A percentile compares a stretch with the other conserved stretches of the same genome.
phyloP scores from a whole-genome alignment of 2,888 invertebrate species.

The Ferdinandea cuprea region DNA sequence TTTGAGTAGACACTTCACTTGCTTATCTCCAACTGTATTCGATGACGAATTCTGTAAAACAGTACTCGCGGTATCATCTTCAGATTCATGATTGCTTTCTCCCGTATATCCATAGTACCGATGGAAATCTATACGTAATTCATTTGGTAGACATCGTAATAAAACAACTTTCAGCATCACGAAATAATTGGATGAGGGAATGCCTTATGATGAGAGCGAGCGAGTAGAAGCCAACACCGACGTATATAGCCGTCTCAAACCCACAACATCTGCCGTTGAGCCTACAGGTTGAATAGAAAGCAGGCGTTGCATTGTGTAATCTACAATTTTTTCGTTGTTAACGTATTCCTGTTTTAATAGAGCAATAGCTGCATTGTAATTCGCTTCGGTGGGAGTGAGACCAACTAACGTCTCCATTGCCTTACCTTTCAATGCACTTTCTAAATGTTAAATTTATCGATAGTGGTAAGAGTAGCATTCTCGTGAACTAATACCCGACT shows the following conservation, averaged over 20 bases:
- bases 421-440: conserved; percentile 35
- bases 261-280: conserved; percentile 2
- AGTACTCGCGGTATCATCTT: too few relatives aligned
- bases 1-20: conserved; percentile 8
- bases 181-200: conserved; percentile 16
- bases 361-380: conserved; percentile 34
- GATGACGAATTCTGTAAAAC: too few relatives aligned
- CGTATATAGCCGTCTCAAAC: conserved; percentile 10
- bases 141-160: conserved; percentile 25
- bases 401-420: conserved; percentile 45
- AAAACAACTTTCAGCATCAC: conserved; percentile 35
- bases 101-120: background rate
- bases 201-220: background rate
- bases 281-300: too few relatives aligned
- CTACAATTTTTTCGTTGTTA: too few relatives aligned
- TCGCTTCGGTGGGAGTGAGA: conserved; percentile 45
- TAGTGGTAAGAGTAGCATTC: too few relatives aligned
- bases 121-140: background rate
- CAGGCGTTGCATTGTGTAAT: conserved; percentile 44
- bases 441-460: too few relatives aligned
- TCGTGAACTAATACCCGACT: too few relatives aligned
- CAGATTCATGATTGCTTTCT: background rate
- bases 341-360: conserved; percentile 49
- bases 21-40: background rate
- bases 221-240: conserved; percentile 25